Conservation (phyloP, 2,888 invertebrate genomes). For the Selenia dentaria region DNA sequence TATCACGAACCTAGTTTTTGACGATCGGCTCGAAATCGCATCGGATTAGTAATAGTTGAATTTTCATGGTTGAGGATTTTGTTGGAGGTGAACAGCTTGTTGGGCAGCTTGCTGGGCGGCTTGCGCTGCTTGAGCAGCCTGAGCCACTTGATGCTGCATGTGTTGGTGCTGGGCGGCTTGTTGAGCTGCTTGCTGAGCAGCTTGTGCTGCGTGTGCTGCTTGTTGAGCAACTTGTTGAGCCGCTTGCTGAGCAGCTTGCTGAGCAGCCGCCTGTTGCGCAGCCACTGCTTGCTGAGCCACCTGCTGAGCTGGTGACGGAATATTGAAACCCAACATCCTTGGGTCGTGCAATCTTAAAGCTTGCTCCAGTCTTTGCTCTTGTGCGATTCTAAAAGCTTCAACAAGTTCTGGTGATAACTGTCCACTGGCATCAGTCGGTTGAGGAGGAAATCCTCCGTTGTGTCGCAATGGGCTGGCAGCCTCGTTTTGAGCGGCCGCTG, state of each 20-base stretch:
- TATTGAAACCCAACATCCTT: slow-evolving; percentile 90
- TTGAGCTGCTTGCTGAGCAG: slow-evolving; percentile 52
- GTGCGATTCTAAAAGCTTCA: slow-evolving; percentile 88
- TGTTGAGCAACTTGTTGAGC: slow-evolving; percentile 50
- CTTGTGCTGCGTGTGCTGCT: slow-evolving; percentile 49
- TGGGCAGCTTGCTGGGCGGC: slow-evolving; percentile 76
- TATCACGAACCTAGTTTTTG: slow-evolving; percentile 43
- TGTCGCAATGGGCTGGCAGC: slow-evolving; percentile 71
- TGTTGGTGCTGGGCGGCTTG: slow-evolving; percentile 71
- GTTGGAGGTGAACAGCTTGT: slow-evolving; percentile 82
- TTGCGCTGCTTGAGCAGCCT: slow-evolving; percentile 55
- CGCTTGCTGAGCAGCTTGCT: slow-evolving; percentile 54
- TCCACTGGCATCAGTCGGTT: slow-evolving; percentile 71
- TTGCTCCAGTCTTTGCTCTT: slow-evolving; percentile 93
- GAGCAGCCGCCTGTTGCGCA: slow-evolving; percentile 52
- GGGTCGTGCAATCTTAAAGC: slow-evolving; percentile 93
- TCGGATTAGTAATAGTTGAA: slow-evolving; percentile 91
- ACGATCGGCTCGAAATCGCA: slow-evolving; percentile 67
- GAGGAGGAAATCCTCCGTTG: slow-evolving; percentile 76
- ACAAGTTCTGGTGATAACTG: slow-evolving; percentile 89
- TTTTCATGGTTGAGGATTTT: slow-evolving; percentile 89
- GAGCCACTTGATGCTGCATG: slow-evolving; percentile 42
- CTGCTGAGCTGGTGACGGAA: slow-evolving; percentile 78
- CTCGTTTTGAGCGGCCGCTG: slow-evolving; percentile 82
- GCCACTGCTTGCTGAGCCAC: slow-evolving; percentile 72